Evolutionary conservation across 2,888 invertebrate species (phyloP), one percentile per base, ranked within the genome.

Genomic region (Melangyna quadrimaculata): DNA sequence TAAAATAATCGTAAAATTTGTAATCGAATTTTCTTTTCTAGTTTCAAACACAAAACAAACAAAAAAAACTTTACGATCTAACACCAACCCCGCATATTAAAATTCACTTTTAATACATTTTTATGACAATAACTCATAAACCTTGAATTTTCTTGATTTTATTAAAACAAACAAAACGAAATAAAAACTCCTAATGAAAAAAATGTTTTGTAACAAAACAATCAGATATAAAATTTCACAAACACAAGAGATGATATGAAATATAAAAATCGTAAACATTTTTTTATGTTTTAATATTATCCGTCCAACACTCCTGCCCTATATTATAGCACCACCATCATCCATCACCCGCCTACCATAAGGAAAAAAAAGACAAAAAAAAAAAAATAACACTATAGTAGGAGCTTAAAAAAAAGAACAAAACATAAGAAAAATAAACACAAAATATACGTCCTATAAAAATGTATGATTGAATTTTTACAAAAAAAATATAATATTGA

Each of bases 261-360:
- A 55, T 53, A 53, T 8, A 55, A 59, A 37, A 22, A 59, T 59
- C 59, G 22, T 59, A 59, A 59, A 59, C 14, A 37, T n/a, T 37
- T 22, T 53, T 59, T 59, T 22, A 59, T 59, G 59, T 8, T 37
- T 37, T 37, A 14, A 59, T 59, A 22, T 59, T 14, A 59, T 35
- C 22, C 12, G 12, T 10, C 45, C 45, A 12, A 10, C 19, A 8
- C 17, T 2, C 9, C 2, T 9, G 14, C 2, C 27, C 10, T 17
- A 53, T n/a, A n/a, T n/a, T n/a, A n/a, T n/a, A n/a, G n/a, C n/a
- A 14, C 51, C 27, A 27, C n/a, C 51, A n/a, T 7, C 57, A 35
- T 12, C 22, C 57, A 3, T 9, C n/a, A 9, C n/a, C 12, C 1
- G 7, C 0, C 10, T 5, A 5, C 3, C 9, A 51, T 51, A 51